Percentiles rank a stretch among this genome's conserved stretches.
Evolutionary conservation across 2,113 vertebrate species (phyloP).

Genomic region (Anhinga rufa): DNA sequence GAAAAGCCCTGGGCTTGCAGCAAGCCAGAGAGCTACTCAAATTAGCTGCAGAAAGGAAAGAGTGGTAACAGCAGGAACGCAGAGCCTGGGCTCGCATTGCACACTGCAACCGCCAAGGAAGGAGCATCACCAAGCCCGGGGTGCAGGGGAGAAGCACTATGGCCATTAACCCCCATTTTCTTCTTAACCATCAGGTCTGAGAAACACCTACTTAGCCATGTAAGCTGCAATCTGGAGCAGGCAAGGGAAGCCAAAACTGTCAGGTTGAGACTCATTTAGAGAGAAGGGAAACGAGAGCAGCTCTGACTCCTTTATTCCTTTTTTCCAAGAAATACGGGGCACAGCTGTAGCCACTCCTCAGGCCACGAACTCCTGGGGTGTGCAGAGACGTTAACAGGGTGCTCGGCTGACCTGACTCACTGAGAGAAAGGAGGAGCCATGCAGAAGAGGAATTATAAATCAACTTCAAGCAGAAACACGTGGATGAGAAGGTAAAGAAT

Average conservation of each 20-base stretch:
- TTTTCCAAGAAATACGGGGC: not conserved
- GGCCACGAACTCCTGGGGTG: fast-evolving
- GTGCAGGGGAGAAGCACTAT: not conserved
- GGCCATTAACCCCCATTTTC: not conserved
- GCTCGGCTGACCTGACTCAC: not conserved
- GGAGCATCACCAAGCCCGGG: fast-evolving
- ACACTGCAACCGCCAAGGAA: not conserved
- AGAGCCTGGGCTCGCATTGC: not conserved
- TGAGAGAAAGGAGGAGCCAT: not conserved
- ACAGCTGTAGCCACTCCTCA: not conserved
- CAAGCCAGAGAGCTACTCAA: not conserved
- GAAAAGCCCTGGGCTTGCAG: not conserved
- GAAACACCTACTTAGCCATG: not conserved
- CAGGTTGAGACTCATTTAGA: not conserved
- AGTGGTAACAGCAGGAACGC: not conserved
- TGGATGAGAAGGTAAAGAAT: not conserved
- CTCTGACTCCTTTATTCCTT: not conserved
- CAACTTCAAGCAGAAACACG: not conserved
- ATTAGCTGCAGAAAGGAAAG: not conserved
- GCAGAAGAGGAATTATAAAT: not conserved
- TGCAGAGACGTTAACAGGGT: not conserved
- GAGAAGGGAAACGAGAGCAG: not conserved
- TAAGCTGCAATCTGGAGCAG: not conserved
- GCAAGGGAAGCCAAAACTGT: not conserved
- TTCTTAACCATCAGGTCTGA: not conserved